These are phyloP conservation scores for Clupea harengus DNA, from an alignment of 2,113 vertebrate genomes.

Conservation along the genomic window DNA sequence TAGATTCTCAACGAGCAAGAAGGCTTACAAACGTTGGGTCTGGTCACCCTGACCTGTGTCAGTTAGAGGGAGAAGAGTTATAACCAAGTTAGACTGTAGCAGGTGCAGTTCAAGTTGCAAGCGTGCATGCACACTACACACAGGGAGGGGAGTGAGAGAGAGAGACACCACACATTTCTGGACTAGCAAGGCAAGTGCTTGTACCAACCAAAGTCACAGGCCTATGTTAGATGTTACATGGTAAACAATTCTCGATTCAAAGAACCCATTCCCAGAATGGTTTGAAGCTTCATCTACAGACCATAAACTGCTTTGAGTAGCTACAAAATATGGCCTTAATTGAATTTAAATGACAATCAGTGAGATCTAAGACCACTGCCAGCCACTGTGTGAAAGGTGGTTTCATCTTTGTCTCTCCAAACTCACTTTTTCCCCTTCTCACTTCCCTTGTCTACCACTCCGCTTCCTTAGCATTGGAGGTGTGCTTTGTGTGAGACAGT, in stretches of 20 bases:
- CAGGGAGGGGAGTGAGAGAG: not conserved
- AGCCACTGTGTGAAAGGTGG: not conserved
- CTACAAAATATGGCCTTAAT: not conserved
- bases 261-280: not conserved
- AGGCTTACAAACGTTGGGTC: not conserved
- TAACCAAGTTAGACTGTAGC: not conserved
- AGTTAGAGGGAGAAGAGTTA: not conserved
- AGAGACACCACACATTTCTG: not conserved
- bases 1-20: not conserved
- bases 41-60: not conserved
- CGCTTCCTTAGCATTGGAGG: not conserved
- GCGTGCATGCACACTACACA: not conserved
- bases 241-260: not conserved
- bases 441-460: not conserved
- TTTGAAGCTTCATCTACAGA: not conserved
- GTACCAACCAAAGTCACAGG: not conserved
- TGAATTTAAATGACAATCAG: not conserved
- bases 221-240: not conserved
- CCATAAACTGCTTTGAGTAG: not conserved
- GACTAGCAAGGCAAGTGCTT: not conserved
- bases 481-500: not conserved
- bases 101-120: conserved; percentile 3
- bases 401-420: not conserved
- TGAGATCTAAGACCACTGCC: not conserved
- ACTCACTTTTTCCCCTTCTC: not conserved